These are phyloP conservation scores for Salvelinus fontinalis DNA, from an alignment of 2,113 vertebrate genomes.

Conservation along the genomic window DNA sequence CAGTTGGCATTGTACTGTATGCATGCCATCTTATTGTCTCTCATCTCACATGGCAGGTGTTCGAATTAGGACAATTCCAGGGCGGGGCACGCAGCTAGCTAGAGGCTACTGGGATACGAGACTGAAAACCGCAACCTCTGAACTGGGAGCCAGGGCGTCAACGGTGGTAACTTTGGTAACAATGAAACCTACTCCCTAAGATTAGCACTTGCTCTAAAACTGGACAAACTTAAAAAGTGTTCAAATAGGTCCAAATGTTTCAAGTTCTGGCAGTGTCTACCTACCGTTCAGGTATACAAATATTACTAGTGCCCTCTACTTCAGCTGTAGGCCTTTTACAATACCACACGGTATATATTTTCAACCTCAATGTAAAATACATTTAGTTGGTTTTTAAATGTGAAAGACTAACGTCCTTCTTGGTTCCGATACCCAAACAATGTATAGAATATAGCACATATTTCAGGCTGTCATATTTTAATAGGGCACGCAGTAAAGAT, in stretches of 20 bases:
- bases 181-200: constrained; percentile 16
- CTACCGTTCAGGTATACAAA: constrained; percentile 21
- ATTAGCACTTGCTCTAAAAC: constrained; percentile 28
- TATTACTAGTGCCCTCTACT: constrained; percentile 15
- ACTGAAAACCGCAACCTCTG: constrained; percentile 45
- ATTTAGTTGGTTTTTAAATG: constrained; percentile 18
- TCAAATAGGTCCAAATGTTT: constrained; percentile 25
- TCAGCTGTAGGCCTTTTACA: constrained; percentile 9
- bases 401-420: constrained; percentile 27
- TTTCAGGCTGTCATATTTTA: constrained; percentile 34
- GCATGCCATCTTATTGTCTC: constrained; percentile 30
- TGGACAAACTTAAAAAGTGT: constrained; percentile 29
- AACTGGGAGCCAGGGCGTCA: constrained; percentile 39
- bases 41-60: constrained; percentile 58
- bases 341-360: constrained; percentile 3
- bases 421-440: background rate
- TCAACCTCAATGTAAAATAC: background rate
- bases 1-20: constrained; percentile 12
- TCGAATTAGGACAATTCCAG: constrained; percentile 65
- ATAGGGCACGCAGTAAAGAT: constrained; percentile 50
- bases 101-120: constrained; percentile 37
- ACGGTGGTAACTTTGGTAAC: constrained; percentile 46
- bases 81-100: constrained; percentile 39
- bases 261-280: constrained; percentile 15
- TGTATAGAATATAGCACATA: constrained; percentile 13